Conservation (phyloP, 2,113 vertebrate genomes). For the Anser brachyrhynchus region DNA sequence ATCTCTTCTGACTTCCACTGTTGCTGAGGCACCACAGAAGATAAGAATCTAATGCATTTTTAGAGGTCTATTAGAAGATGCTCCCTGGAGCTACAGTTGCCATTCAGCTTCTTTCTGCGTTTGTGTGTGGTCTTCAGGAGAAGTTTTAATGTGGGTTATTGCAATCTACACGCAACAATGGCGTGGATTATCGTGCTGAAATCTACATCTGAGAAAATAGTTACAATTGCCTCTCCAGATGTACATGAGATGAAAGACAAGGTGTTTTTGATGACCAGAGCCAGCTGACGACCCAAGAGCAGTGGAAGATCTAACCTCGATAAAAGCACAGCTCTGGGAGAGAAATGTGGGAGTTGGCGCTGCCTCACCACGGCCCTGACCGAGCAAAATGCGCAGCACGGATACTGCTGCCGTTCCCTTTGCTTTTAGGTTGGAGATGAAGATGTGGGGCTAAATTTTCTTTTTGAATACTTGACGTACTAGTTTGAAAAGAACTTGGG, state of each 20-base stretch:
- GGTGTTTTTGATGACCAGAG: conserved; percentile 12
- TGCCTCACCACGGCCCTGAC: neutral
- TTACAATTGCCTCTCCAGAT: conserved; percentile 21
- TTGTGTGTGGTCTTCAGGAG: conserved; percentile 46
- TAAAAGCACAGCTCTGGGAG: neutral
- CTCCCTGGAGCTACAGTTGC: conserved; percentile 1
- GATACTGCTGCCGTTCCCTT: neutral
- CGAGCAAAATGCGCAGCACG: neutral
- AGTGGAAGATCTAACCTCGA: neutral
- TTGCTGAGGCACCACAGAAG: conserved; percentile 13
- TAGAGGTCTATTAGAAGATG: conserved; percentile 46
- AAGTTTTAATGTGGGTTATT: conserved; percentile 34
- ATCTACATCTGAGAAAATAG: conserved; percentile 1
- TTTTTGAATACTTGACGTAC: neutral
- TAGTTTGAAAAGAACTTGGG: neutral
- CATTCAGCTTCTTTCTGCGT: conserved; percentile 18
- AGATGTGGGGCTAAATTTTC: neutral
- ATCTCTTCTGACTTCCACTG: neutral
- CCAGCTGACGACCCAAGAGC: neutral
- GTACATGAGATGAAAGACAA: conserved; percentile 32
- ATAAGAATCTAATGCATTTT: conserved; percentile 50
- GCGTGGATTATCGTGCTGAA: neutral
- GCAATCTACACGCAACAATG: neutral
- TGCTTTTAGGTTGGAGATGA: neutral
- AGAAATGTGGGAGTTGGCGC: accelerated